Conservation (phyloP, 30 jellyfish, hydroid and myxozoan genomes). For the Mastigias papua region DNA sequence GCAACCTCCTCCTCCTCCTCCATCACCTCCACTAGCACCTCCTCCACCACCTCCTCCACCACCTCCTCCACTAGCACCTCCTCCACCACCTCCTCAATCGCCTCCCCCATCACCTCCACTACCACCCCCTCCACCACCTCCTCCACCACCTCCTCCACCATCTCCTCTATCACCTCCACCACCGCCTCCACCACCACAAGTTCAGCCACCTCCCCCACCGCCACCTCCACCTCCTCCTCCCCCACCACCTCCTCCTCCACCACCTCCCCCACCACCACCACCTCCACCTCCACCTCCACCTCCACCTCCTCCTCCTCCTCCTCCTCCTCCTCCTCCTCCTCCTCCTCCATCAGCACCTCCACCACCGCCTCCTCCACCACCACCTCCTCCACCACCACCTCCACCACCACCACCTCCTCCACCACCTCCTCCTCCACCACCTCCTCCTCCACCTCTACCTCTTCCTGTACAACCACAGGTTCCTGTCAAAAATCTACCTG, state of each 20-base stretch:
- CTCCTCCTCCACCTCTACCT: slow-evolving; percentile 56
- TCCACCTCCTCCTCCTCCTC: slow-evolving; percentile 60
- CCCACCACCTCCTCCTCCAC: slow-evolving; percentile 58
- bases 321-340: slow-evolving; percentile 75
- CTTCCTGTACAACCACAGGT: too few relatives aligned
- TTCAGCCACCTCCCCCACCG: slow-evolving; percentile 61
- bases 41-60: slow-evolving; percentile 13
- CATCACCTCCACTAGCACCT: slow-evolving; percentile 45
- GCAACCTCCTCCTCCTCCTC: slow-evolving; percentile 7
- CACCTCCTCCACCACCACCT: slow-evolving; percentile 85
- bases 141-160: slow-evolving; percentile 60
- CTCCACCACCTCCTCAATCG: slow-evolving; percentile 38
- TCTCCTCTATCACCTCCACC: slow-evolving; percentile 55
- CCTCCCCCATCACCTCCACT: slow-evolving; percentile 53
- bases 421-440: slow-evolving; percentile 2
- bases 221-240: slow-evolving; percentile 65
- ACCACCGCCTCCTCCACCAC: slow-evolving; percentile 74
- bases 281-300: slow-evolving; percentile 67
- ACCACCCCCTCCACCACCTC: slow-evolving; percentile 65
- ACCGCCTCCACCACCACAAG: slow-evolving; percentile 69
- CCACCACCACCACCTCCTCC: slow-evolving; percentile 56
- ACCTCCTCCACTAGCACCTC: slow-evolving; percentile 2
- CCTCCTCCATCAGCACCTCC: slow-evolving; percentile 68
- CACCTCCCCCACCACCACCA: slow-evolving; percentile 60
- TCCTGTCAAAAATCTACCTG: slow-evolving; percentile 46